Conservation (phyloP, 2,113 vertebrate genomes). For the Erythrolamprus reginae region DNA sequence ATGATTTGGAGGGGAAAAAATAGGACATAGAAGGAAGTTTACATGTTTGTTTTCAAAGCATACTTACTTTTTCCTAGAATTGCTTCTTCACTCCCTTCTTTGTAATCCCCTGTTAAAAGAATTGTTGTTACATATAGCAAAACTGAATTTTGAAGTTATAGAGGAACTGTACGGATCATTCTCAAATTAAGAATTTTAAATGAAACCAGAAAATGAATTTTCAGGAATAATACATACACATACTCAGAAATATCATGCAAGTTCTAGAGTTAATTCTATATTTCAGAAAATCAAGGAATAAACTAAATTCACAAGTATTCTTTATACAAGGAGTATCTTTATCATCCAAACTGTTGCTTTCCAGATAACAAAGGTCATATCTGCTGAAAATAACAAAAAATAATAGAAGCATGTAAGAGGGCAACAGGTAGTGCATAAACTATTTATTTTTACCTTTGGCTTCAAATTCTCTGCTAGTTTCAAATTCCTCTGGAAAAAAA, state of each 20-base stretch:
- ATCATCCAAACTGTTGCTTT: background rate
- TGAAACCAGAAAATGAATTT: background rate
- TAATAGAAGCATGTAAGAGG: background rate
- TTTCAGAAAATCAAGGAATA: background rate
- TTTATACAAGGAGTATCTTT: background rate
- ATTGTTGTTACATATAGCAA: background rate
- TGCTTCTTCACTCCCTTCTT: conserved; percentile 58
- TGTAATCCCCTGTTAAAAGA: conserved; percentile 58
- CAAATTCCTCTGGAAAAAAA: conserved; percentile 40
- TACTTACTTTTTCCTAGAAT: conserved; percentile 59
- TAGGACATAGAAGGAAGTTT: background rate
- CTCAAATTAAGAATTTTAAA: background rate
- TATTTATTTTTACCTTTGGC: conserved; percentile 30
- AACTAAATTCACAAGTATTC: background rate
- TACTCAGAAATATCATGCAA: background rate
- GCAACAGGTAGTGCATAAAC: background rate
- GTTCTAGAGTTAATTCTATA: background rate
- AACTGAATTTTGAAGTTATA: background rate
- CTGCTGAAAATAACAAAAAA: background rate
- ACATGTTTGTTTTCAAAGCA: background rate
- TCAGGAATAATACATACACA: background rate
- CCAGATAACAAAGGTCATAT: background rate
- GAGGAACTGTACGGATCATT: background rate
- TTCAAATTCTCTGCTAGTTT: conserved; percentile 30
- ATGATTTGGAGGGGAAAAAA: background rate